Base-by-base conservation (phyloP, 2,113 vertebrate species). In the Cyrtonyx montezumae region DNA sequence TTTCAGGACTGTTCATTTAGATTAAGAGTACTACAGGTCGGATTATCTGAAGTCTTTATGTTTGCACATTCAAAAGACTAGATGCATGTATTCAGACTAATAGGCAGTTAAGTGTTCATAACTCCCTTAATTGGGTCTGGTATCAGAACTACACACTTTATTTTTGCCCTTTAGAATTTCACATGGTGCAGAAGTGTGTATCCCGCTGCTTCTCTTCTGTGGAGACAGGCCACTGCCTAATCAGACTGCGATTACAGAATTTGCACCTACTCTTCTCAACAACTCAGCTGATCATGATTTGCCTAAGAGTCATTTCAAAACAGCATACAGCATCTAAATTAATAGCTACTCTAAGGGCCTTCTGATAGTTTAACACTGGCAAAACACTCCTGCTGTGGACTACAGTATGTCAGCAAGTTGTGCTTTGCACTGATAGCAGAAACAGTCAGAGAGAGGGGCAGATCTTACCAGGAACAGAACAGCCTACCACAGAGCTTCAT, bases 61-160 rank as follows among this genome's bases (percentile, higher is more conserved):
- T 80, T 91, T 88, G 68, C 61, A 88, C 79, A 76, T 87, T 78
- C 61, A 92, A 90, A 83, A 96, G 91, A 91, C 65, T 23, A 56
- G 30, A 58, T 42, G 73, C 30, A 65, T 88, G 68, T 71, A 91
- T 75, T 75, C 61, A 80, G 68, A 26, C n/a, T 89, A 94, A 92
- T 53, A 82, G 65, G 56, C 75, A 87, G 68, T 32, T 85, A 85
- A 92, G 71, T 68, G 89, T 77, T 86, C 87, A 70, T 80, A 80
- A 3, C 5, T 77, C 61, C 56, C 21, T 80, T 89, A 85, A 88
- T 49, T 80, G 40, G n/a, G 51, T 42, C 55, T 46, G 40, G 3
- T 83, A 61, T 74, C 75, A 92, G 70, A 93, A 82, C 36, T 20
- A 53, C 55, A 61, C 1, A 1, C 63, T 89, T 73, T 61, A 32